A percentile compares a stretch with the other conserved stretches of the same genome.
Conservation (phyloP, 2,888 invertebrate genomes). For the Laspeyria flexula region DNA sequence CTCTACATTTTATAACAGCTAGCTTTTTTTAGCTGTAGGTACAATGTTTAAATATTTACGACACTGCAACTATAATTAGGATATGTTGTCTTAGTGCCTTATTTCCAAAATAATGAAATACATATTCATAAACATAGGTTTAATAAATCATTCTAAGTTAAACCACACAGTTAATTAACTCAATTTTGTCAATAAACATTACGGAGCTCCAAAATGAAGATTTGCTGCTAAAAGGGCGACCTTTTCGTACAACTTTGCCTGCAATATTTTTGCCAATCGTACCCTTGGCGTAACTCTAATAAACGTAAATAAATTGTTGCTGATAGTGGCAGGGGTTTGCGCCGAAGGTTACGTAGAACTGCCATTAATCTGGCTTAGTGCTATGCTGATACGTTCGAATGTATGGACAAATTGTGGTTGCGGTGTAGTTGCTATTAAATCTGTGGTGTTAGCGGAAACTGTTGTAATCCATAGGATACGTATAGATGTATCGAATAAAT, state of each 20-base stretch:
- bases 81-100: no score
- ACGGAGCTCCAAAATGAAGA: slow-evolving; percentile 17
- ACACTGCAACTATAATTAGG: no score
- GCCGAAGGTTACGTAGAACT: slow-evolving; percentile 33
- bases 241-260: slow-evolving; percentile 10
- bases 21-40: no score
- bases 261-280: slow-evolving; percentile 25
- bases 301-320: slow-evolving; percentile 44
- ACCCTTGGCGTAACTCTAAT: slow-evolving; percentile 33
- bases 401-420: slow-evolving; percentile 37
- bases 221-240: slow-evolving; percentile 21
- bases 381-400: slow-evolving; percentile 36
- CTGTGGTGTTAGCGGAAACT: slow-evolving; percentile 15
- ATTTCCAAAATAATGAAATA: no score
- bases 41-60: no score
- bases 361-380: slow-evolving; percentile 47
- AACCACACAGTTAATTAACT: background rate
- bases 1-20: no score
- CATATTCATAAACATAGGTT: background rate
- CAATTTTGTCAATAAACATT: background rate
- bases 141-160: no score
- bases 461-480: background rate
- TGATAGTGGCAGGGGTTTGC: slow-evolving; percentile 25
- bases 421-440: slow-evolving; percentile 34
- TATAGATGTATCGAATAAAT: background rate